Percentiles rank a stretch among this genome's conserved stretches.
Evolutionary conservation across 2,113 vertebrate genomes (phyloP).

Genomic region (Lethenteron reissneri): DNA sequence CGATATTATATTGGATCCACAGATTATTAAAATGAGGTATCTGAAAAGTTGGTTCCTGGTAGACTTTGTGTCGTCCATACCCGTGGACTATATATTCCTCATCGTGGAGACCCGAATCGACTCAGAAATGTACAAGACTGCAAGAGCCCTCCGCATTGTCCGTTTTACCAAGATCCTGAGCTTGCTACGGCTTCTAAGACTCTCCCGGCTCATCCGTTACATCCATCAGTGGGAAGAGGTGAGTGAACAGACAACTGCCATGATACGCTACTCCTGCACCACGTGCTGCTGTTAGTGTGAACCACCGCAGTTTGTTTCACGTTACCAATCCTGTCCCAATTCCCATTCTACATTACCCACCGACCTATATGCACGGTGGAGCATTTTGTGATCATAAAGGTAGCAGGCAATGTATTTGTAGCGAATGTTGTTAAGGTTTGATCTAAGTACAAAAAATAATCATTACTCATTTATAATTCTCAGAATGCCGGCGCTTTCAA

Average conservation of each 20-base stretch:
- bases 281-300: not conserved
- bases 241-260: constrained; percentile 16
- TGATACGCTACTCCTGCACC: not conserved
- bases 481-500: no score
- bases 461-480: no score
- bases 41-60: constrained; percentile 94
- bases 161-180: constrained; percentile 98
- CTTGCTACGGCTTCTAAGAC: constrained; percentile 62
- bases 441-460: no score
- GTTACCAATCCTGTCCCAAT: no score
- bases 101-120: constrained; percentile 95
- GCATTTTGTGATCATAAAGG: no score
- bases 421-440: no score
- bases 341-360: no score
- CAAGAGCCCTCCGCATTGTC: constrained; percentile 73
- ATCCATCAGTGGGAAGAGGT: constrained; percentile 99
- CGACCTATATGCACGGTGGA: no score
- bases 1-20: constrained; percentile 85
- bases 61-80: constrained; percentile 97
- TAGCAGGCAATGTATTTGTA: no score
- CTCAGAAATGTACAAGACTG: constrained; percentile 95
- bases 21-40: constrained; percentile 93
- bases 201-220: constrained; percentile 86
- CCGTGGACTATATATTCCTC: constrained; percentile 96
- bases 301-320: no score